Evolutionary conservation across 1,140 invertebrate genomes (phyloP).

Genomic region (Laupala kohalensis): DNA sequence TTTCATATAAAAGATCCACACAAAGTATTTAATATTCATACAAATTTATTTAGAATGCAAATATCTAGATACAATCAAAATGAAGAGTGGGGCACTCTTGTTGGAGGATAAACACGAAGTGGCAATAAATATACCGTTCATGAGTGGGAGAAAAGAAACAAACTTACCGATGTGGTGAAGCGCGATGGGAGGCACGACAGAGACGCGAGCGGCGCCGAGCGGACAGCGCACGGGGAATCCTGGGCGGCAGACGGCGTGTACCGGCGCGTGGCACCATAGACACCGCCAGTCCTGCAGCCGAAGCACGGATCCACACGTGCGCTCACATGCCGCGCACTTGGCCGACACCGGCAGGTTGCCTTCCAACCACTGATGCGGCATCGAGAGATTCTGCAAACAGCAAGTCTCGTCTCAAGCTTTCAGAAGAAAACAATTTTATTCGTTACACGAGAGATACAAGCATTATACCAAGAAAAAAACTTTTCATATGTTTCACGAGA

Average conservation of each 20-base stretch:
- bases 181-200: conserved; percentile 83
- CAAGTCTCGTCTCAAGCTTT: not conserved
- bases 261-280: conserved; percentile 86
- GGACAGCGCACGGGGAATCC: conserved; percentile 53
- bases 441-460: too few species aligned
- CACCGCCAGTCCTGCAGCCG: conserved; percentile 92
- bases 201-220: conserved; percentile 73
- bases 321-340: conserved; percentile 88
- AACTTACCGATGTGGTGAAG: conserved; percentile 77
- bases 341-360: conserved; percentile 90
- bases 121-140: too few species aligned
- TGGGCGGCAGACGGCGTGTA: conserved; percentile 78
- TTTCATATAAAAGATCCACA: too few species aligned
- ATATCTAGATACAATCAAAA: too few species aligned
- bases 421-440: not conserved
- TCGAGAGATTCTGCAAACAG: conserved; percentile 64
- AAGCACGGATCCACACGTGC: conserved; percentile 90
- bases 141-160: too few species aligned
- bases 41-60: too few species aligned
- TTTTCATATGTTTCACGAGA: too few species aligned
- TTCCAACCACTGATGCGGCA: conserved; percentile 97
- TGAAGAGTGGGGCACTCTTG: too few species aligned
- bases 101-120: too few species aligned
- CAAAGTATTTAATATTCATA: too few species aligned
- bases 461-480: too few species aligned